Evolutionary conservation across 2,113 vertebrate genomes (phyloP).

Genomic region (Toxotes jaculatrix): DNA sequence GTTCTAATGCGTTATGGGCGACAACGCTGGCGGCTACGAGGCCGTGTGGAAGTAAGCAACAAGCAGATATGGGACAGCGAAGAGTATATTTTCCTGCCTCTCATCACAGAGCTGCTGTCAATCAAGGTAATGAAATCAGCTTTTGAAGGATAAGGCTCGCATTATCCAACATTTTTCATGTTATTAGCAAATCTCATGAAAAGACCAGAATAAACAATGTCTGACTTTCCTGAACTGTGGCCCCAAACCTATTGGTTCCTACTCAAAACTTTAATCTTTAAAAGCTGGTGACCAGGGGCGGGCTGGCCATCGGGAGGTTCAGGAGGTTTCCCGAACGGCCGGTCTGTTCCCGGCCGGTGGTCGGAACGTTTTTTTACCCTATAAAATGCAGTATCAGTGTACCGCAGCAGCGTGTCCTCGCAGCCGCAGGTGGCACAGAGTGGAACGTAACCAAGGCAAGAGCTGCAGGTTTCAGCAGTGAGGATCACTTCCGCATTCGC

Average conservation of each 20-base stretch:
- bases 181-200: no score
- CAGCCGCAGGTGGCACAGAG: no score
- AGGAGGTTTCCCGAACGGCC: no score
- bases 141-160: background rate
- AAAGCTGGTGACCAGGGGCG: background rate
- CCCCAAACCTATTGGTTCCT: background rate
- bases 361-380: no score
- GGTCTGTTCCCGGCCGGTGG: no score
- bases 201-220: background rate
- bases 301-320: no score
- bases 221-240: background rate
- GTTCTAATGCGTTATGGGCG: slow-evolving; percentile 98
- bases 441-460: no score
- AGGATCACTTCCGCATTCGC: no score
- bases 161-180: background rate
- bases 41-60: slow-evolving; percentile 95
- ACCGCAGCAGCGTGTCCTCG: no score
- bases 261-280: background rate
- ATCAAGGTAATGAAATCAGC: slow-evolving; percentile 89
- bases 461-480: no score
- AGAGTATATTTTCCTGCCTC: slow-evolving; percentile 95
- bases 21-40: slow-evolving; percentile 96
- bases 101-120: slow-evolving; percentile 95
- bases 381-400: no score
- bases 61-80: slow-evolving; percentile 99